phyloP scores from a whole-genome alignment of 2,888 invertebrate species.

The Phlogophora meticulosa region DNA sequence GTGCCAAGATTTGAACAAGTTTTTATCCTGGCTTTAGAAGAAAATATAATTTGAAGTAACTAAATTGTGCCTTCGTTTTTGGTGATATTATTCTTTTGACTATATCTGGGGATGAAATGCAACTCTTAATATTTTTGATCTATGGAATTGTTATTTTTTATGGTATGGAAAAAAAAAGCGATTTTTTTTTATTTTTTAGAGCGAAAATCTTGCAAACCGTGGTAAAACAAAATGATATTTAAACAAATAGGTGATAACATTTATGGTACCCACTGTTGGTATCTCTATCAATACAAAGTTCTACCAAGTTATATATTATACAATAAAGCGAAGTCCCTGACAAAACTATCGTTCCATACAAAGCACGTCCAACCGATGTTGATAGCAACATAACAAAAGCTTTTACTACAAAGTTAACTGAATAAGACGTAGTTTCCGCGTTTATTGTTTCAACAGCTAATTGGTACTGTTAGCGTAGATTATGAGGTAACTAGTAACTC shows the following conservation, averaged over 20 bases:
- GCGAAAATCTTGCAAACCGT: too few species aligned
- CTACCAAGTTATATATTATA: too few species aligned
- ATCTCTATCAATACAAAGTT: too few species aligned
- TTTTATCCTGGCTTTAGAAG: constrained; percentile 32
- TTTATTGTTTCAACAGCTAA: constrained; percentile 60
- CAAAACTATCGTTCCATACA: neutral
- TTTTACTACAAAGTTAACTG: constrained; percentile 29
- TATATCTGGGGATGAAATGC: constrained; percentile 2
- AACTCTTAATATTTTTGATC: constrained; percentile 3
- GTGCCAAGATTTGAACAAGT: constrained; percentile 51
- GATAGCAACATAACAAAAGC: constrained; percentile 35
- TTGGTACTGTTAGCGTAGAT: constrained; percentile 60
- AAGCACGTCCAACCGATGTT: constrained; percentile 1
- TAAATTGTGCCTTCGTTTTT: constrained; percentile 34
- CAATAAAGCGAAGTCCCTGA: neutral
- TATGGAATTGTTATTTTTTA: neutral
- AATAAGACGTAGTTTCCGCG: constrained; percentile 52
- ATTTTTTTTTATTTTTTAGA: neutral
- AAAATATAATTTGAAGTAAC: constrained; percentile 38
- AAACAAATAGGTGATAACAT: too few species aligned
- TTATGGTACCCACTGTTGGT: too few species aligned
- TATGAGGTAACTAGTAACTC: constrained; percentile 64
- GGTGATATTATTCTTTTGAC: constrained; percentile 1
- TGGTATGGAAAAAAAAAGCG: neutral
- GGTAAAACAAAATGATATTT: too few species aligned